phyloP scores from a whole-genome alignment of 2,888 invertebrate species.

The Microctonus hyperodae region DNA sequence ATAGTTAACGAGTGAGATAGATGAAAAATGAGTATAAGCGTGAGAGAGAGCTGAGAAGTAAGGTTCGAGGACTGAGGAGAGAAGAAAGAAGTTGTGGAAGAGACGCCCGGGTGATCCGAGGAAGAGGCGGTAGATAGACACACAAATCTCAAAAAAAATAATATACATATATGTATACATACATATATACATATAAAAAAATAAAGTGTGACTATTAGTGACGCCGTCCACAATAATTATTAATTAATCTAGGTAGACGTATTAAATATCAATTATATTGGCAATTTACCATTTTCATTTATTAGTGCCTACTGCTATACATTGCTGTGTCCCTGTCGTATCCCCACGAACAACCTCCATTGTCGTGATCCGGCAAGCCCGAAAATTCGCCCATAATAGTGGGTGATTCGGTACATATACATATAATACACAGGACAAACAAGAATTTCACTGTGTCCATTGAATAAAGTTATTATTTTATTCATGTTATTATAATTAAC shows the following conservation, averaged over 20 bases:
- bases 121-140: slow-evolving; percentile 17
- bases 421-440: no score
- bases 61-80: slow-evolving; percentile 1
- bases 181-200: no score
- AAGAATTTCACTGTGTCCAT: background rate
- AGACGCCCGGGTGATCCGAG: slow-evolving; percentile 24
- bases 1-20: background rate
- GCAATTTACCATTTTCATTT: background rate
- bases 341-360: slow-evolving; percentile 24
- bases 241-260: background rate
- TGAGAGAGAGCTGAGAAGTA: background rate
- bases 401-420: background rate
- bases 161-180: no score
- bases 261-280: background rate
- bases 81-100: slow-evolving; percentile 24
- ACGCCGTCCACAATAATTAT: slow-evolving; percentile 8
- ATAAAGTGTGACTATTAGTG: background rate
- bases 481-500: background rate
- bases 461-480: background rate
- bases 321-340: slow-evolving; percentile 15
- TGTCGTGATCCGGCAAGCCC: slow-evolving; percentile 26
- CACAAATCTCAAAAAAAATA: slow-evolving; percentile 10
- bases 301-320: background rate
- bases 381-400: background rate
- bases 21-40: background rate